These are phyloP conservation scores for Lepisosteus oculatus DNA, from an alignment of 2,113 vertebrate genomes.

Conservation along the genomic window DNA sequence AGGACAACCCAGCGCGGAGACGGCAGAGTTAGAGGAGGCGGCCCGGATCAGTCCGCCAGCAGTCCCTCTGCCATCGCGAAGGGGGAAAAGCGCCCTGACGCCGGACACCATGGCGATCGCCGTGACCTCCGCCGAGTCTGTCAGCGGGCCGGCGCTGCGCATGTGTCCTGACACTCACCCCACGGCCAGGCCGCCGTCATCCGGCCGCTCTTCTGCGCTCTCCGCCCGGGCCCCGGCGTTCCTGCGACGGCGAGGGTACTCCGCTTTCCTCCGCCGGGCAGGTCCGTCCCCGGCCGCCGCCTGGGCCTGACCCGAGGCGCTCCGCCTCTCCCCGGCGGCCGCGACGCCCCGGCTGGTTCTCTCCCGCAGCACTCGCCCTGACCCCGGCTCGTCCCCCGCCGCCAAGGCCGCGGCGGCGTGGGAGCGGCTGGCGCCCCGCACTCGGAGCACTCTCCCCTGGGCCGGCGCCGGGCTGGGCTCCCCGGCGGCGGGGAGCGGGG, in stretches of 20 bases:
- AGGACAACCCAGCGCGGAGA: too few species aligned
- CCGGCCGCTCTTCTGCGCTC: constrained; percentile 38
- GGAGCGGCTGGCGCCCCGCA: constrained; percentile 50
- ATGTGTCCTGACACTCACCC: constrained; percentile 42
- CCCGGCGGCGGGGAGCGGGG: constrained; percentile 58
- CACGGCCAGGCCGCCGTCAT: constrained; percentile 42
- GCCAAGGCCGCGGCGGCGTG: constrained; percentile 47
- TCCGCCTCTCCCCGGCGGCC: constrained; percentile 53
- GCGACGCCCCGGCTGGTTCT: constrained; percentile 60
- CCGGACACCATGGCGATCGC: background rate
- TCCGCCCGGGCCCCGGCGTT: constrained; percentile 31
- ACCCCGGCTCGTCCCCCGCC: constrained; percentile 39
- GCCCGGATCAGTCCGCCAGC: background rate
- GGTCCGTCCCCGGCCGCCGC: constrained; percentile 42
- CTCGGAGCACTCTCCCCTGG: constrained; percentile 56
- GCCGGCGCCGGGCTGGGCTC: constrained; percentile 41
- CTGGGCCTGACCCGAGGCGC: constrained; percentile 29
- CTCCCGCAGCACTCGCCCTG: constrained; percentile 65
- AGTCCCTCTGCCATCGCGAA: background rate
- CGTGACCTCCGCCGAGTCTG: background rate
- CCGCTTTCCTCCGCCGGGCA: constrained; percentile 61
- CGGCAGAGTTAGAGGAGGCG: too few species aligned
- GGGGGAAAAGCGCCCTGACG: too few species aligned
- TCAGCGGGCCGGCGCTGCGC: background rate
- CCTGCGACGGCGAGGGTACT: constrained; percentile 58